These are phyloP conservation scores for Gallinago stenura DNA, from an alignment of 2,797 vertebrate species.

Conservation along the genomic window DNA sequence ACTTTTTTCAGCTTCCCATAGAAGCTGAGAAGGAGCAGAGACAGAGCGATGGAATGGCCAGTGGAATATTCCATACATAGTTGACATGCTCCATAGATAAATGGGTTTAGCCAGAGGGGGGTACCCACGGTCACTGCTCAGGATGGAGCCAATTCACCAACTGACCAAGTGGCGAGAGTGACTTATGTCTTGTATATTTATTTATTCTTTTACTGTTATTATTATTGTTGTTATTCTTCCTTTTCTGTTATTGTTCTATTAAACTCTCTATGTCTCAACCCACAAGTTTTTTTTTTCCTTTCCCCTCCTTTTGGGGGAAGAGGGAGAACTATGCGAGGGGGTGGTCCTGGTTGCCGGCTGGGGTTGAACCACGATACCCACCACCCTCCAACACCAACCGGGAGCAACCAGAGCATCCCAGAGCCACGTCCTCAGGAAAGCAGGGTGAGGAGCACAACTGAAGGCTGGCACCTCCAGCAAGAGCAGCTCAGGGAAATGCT, in stretches of 20 bases:
- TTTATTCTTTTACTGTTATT: background rate
- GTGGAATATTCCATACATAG: background rate
- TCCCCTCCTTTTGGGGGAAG: too few species aligned
- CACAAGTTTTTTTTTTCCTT: too few species aligned
- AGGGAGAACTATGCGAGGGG: background rate
- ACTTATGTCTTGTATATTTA: too few species aligned
- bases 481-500: fast-evolving
- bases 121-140: background rate
- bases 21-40: background rate
- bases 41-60: background rate
- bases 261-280: background rate
- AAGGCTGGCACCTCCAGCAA: background rate
- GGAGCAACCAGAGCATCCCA: background rate
- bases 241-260: background rate
- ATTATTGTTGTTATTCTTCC: too few species aligned
- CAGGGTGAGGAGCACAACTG: background rate
- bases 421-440: fast-evolving
- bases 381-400: background rate
- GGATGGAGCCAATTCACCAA: background rate
- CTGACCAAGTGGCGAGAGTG: background rate
- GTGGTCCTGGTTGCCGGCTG: background rate
- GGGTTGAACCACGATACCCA: background rate
- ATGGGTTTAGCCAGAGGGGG: background rate
- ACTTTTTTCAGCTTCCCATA: background rate
- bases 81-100: background rate